Percentiles rank a stretch among this genome's conserved stretches.
phyloP scores from a whole-genome alignment of 2,797 vertebrate genomes.

The Hydrophis major region DNA sequence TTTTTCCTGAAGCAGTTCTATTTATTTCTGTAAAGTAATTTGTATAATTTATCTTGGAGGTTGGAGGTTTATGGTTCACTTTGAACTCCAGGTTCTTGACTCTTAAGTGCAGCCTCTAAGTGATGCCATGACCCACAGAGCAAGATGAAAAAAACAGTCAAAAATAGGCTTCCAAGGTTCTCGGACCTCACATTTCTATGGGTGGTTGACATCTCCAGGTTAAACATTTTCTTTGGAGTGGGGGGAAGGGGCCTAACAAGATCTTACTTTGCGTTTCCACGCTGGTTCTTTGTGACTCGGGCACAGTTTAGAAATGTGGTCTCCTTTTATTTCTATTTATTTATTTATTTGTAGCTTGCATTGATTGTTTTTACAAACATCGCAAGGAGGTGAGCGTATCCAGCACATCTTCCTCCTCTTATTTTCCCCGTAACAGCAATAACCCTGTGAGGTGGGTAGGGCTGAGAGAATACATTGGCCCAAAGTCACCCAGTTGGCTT shows the following conservation, averaged over 20 bases:
- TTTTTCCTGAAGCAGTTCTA: conserved; percentile 66
- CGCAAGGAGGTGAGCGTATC: background rate
- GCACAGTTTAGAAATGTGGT: conserved; percentile 4
- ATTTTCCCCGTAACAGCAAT: background rate
- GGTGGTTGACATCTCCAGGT: conserved; percentile 64
- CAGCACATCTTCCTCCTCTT: background rate
- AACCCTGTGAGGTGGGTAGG: background rate
- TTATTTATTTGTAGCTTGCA: background rate
- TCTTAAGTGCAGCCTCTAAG: conserved; percentile 65
- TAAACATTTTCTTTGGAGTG: conserved; percentile 63
- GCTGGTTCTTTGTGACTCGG: conserved; percentile 32
- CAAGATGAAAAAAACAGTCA: conserved; percentile 64
- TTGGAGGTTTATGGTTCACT: conserved; percentile 71
- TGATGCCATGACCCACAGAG: conserved; percentile 69
- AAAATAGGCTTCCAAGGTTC: conserved; percentile 65
- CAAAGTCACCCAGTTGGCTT: background rate
- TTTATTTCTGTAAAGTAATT: conserved; percentile 75
- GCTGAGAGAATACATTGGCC: background rate
- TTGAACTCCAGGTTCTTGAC: conserved; percentile 74
- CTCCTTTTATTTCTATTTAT: conserved; percentile 18
- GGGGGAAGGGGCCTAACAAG: conserved; percentile 44
- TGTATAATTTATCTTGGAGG: conserved; percentile 72
- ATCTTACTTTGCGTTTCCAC: conserved; percentile 36
- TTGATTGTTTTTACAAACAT: background rate
- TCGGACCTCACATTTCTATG: conserved; percentile 62